phyloP scores from a whole-genome alignment of 2,113 vertebrate genomes.

The Prochilodus magdalenae region DNA sequence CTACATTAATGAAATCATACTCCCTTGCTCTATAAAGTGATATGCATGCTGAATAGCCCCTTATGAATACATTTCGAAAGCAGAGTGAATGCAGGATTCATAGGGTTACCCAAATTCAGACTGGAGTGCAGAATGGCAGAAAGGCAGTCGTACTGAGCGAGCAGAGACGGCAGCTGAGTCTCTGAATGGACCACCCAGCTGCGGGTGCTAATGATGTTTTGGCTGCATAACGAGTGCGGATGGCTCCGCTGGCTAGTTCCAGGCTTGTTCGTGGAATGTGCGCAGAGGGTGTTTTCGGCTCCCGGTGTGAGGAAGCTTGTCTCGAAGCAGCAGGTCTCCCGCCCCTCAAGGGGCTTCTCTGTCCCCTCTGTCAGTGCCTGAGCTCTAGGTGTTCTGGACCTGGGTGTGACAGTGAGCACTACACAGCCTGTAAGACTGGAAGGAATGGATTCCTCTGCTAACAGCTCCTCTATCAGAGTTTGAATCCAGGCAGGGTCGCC shows the following conservation, averaged over 20 bases:
- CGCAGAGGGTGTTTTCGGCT: neutral
- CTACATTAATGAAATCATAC: no score
- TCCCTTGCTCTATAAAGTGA: no score
- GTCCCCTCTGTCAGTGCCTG: constrained; percentile 1
- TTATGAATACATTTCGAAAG: no score
- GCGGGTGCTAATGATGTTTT: constrained; percentile 12
- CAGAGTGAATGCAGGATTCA: no score
- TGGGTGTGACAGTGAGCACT: neutral
- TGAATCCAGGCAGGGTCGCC: no score
- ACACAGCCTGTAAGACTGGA: neutral
- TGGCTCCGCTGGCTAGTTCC: constrained; percentile 5
- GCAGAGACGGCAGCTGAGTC: neutral
- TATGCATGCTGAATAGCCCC: no score
- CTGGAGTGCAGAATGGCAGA: no score
- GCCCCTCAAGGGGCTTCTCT: neutral
- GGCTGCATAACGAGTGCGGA: neutral
- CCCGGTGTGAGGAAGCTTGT: neutral
- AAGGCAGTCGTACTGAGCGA: neutral
- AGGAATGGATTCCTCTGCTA: neutral
- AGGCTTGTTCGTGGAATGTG: neutral
- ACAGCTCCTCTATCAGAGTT: neutral
- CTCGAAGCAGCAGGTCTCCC: neutral
- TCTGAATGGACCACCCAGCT: neutral
- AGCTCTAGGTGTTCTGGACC: neutral
- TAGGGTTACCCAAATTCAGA: no score